These are phyloP conservation scores for Nycticorax nycticorax DNA, from an alignment of 2,113 vertebrate species.

Conservation along the genomic window DNA sequence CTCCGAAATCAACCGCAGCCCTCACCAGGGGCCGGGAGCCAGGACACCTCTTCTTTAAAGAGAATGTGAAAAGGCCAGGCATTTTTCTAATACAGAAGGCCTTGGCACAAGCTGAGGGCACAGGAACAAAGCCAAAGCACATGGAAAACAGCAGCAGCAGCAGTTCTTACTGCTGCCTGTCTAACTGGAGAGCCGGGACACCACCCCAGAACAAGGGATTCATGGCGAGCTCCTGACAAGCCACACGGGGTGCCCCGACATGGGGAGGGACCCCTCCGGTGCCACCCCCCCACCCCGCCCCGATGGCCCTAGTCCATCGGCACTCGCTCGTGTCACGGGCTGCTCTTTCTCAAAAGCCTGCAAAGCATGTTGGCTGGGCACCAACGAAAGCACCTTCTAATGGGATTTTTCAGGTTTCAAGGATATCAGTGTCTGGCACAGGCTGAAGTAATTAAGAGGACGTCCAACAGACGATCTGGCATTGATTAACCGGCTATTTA, in stretches of 20 bases:
- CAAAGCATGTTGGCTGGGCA: not conserved
- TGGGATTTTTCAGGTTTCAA: constrained; percentile 57
- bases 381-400: constrained; percentile 57
- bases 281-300: not conserved
- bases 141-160: constrained; percentile 40
- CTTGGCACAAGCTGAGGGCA: constrained; percentile 38
- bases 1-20: not conserved
- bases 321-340: fast-evolving
- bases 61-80: constrained; percentile 26
- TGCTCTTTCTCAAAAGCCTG: not conserved
- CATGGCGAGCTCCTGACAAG: not conserved
- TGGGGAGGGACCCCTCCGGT: not conserved
- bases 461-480: not conserved
- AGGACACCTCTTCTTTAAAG: constrained; percentile 29
- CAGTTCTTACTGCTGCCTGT: not conserved
- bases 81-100: constrained; percentile 32
- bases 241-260: not conserved
- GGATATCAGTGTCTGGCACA: constrained; percentile 42
- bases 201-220: not conserved
- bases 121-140: constrained; percentile 58
- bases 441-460: constrained; percentile 41
- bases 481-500: constrained; percentile 40
- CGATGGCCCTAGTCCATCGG: not conserved
- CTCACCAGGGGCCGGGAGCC: not conserved
- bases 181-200: not conserved